These are phyloP conservation scores for Botrylloides violaceus DNA, from an alignment of 23 tunicate genomes.

Conservation along the genomic window DNA sequence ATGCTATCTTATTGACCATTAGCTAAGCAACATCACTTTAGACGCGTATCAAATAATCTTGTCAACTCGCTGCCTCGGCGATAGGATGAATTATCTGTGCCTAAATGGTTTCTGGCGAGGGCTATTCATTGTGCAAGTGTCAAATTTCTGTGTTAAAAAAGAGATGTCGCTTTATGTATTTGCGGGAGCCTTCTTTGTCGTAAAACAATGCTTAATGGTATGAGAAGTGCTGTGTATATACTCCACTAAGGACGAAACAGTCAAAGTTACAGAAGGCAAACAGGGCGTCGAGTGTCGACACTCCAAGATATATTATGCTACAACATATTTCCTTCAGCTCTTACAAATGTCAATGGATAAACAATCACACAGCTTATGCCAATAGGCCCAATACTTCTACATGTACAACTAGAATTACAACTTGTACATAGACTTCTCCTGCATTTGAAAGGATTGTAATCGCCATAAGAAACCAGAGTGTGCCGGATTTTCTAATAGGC, in stretches of 20 bases:
- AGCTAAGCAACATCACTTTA: too few species aligned
- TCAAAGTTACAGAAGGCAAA: background rate
- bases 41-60: too few species aligned
- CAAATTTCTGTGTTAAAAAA: background rate
- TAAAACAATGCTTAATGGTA: slow-evolving; percentile 17
- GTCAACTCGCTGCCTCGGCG: background rate
- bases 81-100: background rate
- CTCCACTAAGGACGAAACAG: background rate
- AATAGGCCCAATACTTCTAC: too few species aligned
- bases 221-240: slow-evolving; percentile 16
- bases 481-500: too few species aligned
- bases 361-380: too few species aligned
- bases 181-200: slow-evolving; percentile 14
- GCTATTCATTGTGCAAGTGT: background rate
- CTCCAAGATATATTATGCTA: background rate
- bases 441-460: too few species aligned
- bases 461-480: too few species aligned
- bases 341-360: too few species aligned
- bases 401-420: too few species aligned
- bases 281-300: background rate
- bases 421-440: too few species aligned
- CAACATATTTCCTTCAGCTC: too few species aligned
- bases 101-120: background rate
- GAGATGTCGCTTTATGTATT: background rate
- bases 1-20: too few species aligned